Conservation (phyloP, 1,140 invertebrate genomes). For the Sitophilus oryzae region DNA sequence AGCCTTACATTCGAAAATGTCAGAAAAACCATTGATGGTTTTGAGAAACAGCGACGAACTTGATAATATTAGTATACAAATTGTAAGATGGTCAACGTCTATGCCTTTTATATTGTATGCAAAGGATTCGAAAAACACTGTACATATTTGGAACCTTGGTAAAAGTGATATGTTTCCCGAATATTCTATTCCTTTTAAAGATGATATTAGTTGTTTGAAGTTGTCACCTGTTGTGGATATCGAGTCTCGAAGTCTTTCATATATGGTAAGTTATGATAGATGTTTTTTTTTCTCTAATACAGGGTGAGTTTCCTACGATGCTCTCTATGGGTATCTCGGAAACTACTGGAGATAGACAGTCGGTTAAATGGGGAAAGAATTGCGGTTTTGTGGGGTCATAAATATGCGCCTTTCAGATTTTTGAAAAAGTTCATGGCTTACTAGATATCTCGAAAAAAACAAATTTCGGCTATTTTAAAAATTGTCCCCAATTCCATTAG, state of each 20-base stretch:
- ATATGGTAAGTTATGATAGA: slow-evolving; percentile 35
- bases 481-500: too few relatives aligned
- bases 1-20: slow-evolving; percentile 29
- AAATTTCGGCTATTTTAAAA: too few relatives aligned
- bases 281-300: slow-evolving; percentile 9
- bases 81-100: slow-evolving; percentile 38
- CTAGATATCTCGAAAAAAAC: too few relatives aligned
- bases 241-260: slow-evolving; percentile 22
- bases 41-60: slow-evolving; percentile 25
- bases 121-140: slow-evolving; percentile 32
- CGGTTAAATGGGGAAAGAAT: too few relatives aligned
- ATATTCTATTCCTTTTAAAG: slow-evolving; percentile 33
- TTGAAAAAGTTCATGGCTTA: too few relatives aligned
- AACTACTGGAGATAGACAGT: too few relatives aligned
- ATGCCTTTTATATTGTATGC: slow-evolving; percentile 40
- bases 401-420: too few relatives aligned
- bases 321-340: too few relatives aligned
- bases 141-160: slow-evolving; percentile 41
- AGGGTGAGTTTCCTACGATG: too few relatives aligned
- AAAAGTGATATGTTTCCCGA: slow-evolving; percentile 39
- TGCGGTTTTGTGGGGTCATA: too few relatives aligned
- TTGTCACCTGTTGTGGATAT: slow-evolving; percentile 27
- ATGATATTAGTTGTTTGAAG: slow-evolving; percentile 35
- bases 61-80: slow-evolving; percentile 22
- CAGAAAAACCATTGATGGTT: slow-evolving; percentile 35